These are phyloP conservation scores for Melierax canorus DNA, from an alignment of 2,113 vertebrate species.

Conservation along the genomic window DNA sequence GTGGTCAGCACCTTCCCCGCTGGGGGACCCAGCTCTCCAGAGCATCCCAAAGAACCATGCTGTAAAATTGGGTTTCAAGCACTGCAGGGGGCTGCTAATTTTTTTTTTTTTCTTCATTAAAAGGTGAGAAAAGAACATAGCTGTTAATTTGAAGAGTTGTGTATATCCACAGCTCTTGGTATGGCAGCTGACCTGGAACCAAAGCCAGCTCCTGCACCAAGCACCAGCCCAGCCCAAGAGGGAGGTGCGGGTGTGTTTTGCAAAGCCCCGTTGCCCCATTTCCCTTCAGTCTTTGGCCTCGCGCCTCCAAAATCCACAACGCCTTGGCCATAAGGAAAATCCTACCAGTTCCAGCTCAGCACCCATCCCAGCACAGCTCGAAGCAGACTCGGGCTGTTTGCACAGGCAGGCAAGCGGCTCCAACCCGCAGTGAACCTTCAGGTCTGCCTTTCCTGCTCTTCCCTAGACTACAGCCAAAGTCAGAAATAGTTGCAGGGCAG, in stretches of 20 bases:
- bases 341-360: neutral
- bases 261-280: neutral
- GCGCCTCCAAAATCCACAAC: neutral
- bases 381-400: neutral
- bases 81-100: neutral
- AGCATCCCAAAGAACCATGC: neutral
- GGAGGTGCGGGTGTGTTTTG: fast-evolving
- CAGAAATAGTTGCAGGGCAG: neutral
- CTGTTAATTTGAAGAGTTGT: neutral
- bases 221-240: neutral
- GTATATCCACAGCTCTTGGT: fast-evolving
- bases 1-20: neutral
- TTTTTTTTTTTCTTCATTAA: neutral
- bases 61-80: fast-evolving
- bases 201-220: neutral
- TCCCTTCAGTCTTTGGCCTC: neutral
- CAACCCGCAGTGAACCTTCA: neutral
- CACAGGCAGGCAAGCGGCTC: neutral
- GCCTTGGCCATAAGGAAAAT: neutral
- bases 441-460: neutral
- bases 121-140: fast-evolving
- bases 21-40: fast-evolving
- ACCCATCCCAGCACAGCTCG: neutral
- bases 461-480: neutral
- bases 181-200: neutral